Conservation (phyloP, 2,113 vertebrate species). For the Aphyosemion australe region DNA sequence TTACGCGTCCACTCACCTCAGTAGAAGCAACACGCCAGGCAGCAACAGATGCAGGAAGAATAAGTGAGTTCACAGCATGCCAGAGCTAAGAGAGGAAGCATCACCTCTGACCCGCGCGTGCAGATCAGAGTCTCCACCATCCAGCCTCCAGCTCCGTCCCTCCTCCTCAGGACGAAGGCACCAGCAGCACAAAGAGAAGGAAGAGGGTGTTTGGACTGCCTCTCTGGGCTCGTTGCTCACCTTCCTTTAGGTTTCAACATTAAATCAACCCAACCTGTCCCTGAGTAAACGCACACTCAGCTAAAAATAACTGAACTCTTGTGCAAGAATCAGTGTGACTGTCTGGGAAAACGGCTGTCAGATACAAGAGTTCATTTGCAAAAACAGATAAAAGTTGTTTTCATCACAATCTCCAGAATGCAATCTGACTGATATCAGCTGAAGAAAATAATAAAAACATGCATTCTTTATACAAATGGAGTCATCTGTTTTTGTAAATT, state of each 20-base stretch:
- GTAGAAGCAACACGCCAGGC: constrained; percentile 10
- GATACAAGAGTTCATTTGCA: too few relatives aligned
- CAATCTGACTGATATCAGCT: too few relatives aligned
- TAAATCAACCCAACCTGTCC: neutral
- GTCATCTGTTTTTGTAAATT: too few relatives aligned
- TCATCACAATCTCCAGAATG: too few relatives aligned
- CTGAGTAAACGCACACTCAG: neutral
- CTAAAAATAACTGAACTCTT: constrained; percentile 9
- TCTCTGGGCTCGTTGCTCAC: neutral
- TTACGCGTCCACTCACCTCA: constrained; percentile 46
- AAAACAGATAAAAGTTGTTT: too few relatives aligned
- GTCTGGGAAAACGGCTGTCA: too few relatives aligned
- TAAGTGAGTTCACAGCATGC: constrained; percentile 2
- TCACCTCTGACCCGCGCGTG: constrained; percentile 38
- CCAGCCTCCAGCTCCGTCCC: constrained; percentile 26
- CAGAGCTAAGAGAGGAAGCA: constrained; percentile 31
- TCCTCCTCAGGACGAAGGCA: constrained; percentile 14
- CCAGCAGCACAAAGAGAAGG: constrained; percentile 27
- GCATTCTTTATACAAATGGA: too few relatives aligned
- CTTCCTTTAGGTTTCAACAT: constrained; percentile 29
- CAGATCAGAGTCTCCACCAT: constrained; percentile 1
- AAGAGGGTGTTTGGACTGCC: constrained; percentile 23
- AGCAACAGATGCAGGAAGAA: constrained; percentile 28
- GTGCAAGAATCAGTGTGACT: too few relatives aligned
- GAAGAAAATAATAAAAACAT: too few relatives aligned